Conservation (phyloP, 2,113 vertebrate species). For the Periophthalmus modestus region DNA sequence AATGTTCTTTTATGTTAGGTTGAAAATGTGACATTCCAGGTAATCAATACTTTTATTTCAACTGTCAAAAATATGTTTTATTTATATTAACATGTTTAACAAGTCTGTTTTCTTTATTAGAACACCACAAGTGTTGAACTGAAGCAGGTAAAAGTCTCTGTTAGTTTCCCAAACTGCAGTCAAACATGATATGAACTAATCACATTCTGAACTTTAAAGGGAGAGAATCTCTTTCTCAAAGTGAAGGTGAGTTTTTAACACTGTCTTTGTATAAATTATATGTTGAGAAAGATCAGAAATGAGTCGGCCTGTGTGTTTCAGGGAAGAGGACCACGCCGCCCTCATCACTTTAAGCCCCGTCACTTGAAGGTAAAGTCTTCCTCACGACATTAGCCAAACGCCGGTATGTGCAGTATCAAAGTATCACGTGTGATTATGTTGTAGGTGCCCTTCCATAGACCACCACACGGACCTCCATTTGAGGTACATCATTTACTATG, state of each 20-base stretch:
- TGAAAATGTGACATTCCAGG: conserved; percentile 57
- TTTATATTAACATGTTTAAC: background rate
- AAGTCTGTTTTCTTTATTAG: conserved; percentile 33
- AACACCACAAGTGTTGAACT: conserved; percentile 39
- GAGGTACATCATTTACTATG: background rate
- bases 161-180: background rate
- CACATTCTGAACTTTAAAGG: conserved; percentile 35
- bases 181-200: background rate
- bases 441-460: too few species aligned
- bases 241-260: conserved; percentile 38
- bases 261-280: background rate
- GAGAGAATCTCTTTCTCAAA: conserved; percentile 55
- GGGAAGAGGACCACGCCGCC: background rate
- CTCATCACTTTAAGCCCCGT: background rate
- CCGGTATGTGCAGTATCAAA: background rate
- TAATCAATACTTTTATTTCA: conserved; percentile 12
- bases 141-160: conserved; percentile 47
- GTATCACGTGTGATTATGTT: background rate
- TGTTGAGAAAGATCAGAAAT: background rate
- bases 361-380: background rate
- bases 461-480: background rate
- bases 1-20: conserved; percentile 29
- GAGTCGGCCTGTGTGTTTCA: background rate
- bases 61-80: background rate
- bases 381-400: background rate